Base-by-base conservation (phyloP, 2,797 vertebrate genomes). In the Galago senegalensis region DNA sequence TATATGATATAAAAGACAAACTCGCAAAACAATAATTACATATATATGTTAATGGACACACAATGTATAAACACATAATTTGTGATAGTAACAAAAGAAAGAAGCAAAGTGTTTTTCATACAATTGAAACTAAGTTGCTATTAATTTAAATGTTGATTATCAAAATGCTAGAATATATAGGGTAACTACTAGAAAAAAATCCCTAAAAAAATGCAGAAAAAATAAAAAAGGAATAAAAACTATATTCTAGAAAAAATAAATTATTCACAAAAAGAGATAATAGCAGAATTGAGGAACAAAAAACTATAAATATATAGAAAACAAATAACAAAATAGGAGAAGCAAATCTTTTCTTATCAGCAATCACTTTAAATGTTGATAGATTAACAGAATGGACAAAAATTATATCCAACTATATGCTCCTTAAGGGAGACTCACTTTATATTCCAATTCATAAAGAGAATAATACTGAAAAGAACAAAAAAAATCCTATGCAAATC, bases 351-450 rank as follows among this genome's bases (percentile, higher is more conserved):
- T 76, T 7, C n/a, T 63, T 63, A 67, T 85, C 5, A 18, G 49
- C n/a, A 85, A 80, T 85, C 79, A 79, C 53, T 85, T 72, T 79
- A 94, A n/a, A 85, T 61, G 14, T 70, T 60, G 70, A 63, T n/a
- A 25, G 37, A 18, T 70, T 77, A 70, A 72, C 31, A 73, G 67
- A 65, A 73, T n/a, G 40, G 27, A 27, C 65, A 63, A 63, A 53
- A 93, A 53, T 73, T 60, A 56, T 73, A 65, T 65, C n/a, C 40
- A 88, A 53, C 43, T 73, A 21, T 73, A 73, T 65, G 20, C 10
- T 73, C 27, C 72, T 88, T 63, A n/a, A 73, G 73, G 81, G 58
- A 81, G 10, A 37, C 8, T 49, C 37, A n/a, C 14, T 93, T 93
- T 73, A 73, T 21, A 53, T 53, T 87, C 56, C 73, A 73, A 43